phyloP scores from a whole-genome alignment of 2,113 vertebrate species.

The Raja brachyura region DNA sequence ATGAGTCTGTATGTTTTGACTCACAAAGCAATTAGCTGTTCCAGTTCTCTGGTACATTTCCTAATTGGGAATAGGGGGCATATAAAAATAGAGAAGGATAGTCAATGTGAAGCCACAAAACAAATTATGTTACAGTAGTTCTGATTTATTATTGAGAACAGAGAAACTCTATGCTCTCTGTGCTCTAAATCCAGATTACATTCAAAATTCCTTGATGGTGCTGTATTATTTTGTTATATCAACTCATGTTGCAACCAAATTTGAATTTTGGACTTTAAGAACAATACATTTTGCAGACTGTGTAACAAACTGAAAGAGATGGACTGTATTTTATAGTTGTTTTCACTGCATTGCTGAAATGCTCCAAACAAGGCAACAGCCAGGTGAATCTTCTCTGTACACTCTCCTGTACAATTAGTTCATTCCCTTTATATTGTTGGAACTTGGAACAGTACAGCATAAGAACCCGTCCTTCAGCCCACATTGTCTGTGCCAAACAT shows the following conservation, averaged over 20 bases:
- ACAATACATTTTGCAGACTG: not conserved
- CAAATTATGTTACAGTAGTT: not conserved
- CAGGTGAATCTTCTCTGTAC: too few species aligned
- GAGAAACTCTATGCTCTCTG: not conserved
- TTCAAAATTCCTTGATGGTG: not conserved
- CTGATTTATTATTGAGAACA: not conserved
- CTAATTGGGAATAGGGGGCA: not conserved
- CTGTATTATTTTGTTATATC: not conserved
- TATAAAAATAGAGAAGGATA: not conserved
- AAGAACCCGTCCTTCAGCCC: too few species aligned
- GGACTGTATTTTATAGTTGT: not conserved
- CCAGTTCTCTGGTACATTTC: not conserved
- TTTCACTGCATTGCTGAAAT: too few species aligned
- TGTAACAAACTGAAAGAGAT: not conserved
- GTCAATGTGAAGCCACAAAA: not conserved
- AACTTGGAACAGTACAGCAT: too few species aligned
- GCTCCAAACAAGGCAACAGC: too few species aligned
- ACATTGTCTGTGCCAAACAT: too few species aligned
- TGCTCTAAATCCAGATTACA: not conserved
- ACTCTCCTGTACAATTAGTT: too few species aligned
- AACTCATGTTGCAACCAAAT: too few species aligned
- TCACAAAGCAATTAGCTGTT: not conserved
- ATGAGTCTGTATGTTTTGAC: not conserved
- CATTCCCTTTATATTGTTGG: too few species aligned
- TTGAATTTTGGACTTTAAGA: not conserved